These are phyloP conservation scores for Buphagus erythrorhynchus DNA, from an alignment of 2,797 vertebrate species.

Conservation along the genomic window DNA sequence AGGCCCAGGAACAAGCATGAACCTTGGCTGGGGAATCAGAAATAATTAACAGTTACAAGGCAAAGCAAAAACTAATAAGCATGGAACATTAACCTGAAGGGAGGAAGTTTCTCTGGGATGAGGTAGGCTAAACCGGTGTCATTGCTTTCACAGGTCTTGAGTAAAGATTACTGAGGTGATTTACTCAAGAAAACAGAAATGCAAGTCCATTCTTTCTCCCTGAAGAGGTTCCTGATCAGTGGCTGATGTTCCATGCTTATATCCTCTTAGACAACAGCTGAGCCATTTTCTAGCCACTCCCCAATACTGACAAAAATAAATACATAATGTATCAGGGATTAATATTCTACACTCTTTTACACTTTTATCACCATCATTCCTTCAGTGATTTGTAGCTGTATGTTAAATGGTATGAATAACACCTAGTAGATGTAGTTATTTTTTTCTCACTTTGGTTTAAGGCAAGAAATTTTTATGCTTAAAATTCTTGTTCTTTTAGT, in stretches of 20 bases:
- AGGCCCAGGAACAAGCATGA: background rate
- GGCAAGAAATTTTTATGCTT: background rate
- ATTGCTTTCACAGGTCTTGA: background rate
- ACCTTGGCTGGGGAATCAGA: background rate
- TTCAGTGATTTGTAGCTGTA: background rate
- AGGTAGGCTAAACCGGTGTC: background rate
- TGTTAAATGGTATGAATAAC: background rate
- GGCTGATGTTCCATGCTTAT: background rate
- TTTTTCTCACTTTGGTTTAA: background rate
- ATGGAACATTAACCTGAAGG: conserved; percentile 7
- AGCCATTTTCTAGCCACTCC: background rate
- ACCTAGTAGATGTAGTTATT: background rate
- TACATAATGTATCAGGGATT: background rate
- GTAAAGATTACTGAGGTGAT: background rate
- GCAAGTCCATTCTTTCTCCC: background rate
- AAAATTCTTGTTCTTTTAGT: background rate
- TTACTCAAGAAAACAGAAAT: background rate
- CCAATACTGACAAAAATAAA: background rate
- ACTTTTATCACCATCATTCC: background rate
- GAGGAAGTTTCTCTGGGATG: background rate
- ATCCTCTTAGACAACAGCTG: background rate
- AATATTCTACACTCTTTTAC: background rate
- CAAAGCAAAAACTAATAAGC: conserved; percentile 15
- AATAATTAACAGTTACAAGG: background rate
- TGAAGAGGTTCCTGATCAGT: background rate